Base-by-base conservation (phyloP, 2,888 invertebrate species). In the Alentia gelatinosa region DNA sequence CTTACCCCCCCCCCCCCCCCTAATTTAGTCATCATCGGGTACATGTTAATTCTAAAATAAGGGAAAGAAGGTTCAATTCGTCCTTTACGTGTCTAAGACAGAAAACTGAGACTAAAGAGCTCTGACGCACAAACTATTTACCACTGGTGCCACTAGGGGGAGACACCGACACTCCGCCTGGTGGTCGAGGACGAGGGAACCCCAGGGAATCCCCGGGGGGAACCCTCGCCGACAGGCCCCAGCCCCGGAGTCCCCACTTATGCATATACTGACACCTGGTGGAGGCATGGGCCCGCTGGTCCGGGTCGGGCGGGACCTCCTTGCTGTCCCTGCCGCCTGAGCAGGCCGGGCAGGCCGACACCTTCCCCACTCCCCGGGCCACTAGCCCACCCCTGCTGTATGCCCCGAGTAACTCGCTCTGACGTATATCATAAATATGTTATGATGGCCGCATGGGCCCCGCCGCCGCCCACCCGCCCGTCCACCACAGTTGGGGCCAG, bases 401-500 rank as follows among this genome's bases (percentile, higher is more conserved):
- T 47, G 86, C 86, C 33, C 19, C 33, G 50, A 4, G 26, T 47
- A 86, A 86, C 47, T 86, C 86, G 19, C 47, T 86, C 26, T n/a
- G 86, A 86, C 86, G 50, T 86, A 83, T 35, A 47, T 86, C 86
- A 86, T 86, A 86, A 86, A 86, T 86, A 86, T 86, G 86, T 50
- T 86, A 86, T 86, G 47, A 42, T 30, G 42, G 5, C 86, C 47
- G 19, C 86, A 19, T 39, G 19, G 37, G 37, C 26, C 23, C 79
- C 79, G 79, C 35, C 26, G n/a, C 68, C 26, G 5, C 68, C 56
- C n/a, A 19, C 56, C 56, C 56, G 5, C 9, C 12, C 19, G 1
- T n/a, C 9, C 3, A n/a, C 56, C 56, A 56, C 56, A 56, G 5
- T n/a, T n/a, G n/a, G 56, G 56, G 12, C 56, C 56, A 56, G 56